Percentiles rank a stretch among this genome's conserved stretches.
phyloP scores from a whole-genome alignment of 2,888 invertebrate species.

The Cephus pygmeus region DNA sequence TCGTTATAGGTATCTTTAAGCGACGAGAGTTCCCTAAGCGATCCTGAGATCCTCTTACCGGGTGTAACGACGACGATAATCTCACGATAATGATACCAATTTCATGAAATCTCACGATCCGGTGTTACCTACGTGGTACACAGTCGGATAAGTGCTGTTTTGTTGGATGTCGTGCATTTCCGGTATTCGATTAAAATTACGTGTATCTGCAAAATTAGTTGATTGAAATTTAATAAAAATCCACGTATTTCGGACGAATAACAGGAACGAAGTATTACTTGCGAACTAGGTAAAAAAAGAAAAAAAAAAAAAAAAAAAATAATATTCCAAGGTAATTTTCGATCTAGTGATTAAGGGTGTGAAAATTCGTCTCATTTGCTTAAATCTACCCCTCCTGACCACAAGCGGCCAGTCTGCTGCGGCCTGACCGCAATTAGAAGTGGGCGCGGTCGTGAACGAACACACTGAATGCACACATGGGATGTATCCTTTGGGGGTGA shows the following conservation, averaged over 20 bases:
- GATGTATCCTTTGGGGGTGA: not conserved
- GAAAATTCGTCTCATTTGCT: slow-evolving; percentile 41
- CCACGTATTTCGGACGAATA: not conserved
- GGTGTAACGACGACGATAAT: not conserved
- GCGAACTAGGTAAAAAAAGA: not conserved
- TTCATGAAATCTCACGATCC: not conserved
- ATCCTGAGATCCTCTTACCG: slow-evolving; percentile 3
- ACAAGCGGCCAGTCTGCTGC: slow-evolving; percentile 10
- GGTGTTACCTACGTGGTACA: not conserved
- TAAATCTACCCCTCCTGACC: slow-evolving; percentile 10
- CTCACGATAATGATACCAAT: slow-evolving; percentile 8
- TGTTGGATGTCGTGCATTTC: not conserved
- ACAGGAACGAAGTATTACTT: not conserved
- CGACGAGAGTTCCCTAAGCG: not conserved
- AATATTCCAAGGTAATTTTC: no score
- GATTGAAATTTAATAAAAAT: not conserved
- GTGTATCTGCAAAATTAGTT: not conserved
- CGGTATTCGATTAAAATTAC: not conserved
- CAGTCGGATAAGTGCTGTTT: not conserved
- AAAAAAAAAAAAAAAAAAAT: no score
- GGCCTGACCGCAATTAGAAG: slow-evolving; percentile 30
- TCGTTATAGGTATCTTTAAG: not conserved
- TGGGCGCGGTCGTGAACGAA: not conserved
- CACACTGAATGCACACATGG: not conserved
- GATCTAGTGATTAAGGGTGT: slow-evolving; percentile 6